Evolutionary conservation across 2,113 vertebrate species (phyloP).

Genomic region (Columbina picui): DNA sequence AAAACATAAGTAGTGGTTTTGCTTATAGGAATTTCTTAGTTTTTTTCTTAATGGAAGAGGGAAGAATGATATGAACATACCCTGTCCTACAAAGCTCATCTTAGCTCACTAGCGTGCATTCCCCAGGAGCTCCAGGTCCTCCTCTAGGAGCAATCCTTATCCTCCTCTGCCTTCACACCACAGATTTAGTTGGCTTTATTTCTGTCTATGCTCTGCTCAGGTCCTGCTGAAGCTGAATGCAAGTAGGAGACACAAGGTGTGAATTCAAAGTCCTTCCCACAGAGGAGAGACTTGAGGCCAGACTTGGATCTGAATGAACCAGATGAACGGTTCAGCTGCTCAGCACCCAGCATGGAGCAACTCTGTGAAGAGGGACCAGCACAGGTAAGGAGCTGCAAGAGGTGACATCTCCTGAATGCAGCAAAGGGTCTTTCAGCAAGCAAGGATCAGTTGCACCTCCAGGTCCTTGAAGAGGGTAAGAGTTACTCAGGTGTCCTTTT

Average conservation of each 20-base stretch:
- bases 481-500: neutral
- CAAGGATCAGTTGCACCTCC: neutral
- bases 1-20: neutral
- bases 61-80: neutral
- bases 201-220: neutral
- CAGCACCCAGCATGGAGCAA: neutral
- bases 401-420: neutral
- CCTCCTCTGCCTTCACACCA: neutral
- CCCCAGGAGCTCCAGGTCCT: neutral
- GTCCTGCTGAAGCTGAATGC: neutral
- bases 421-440: neutral
- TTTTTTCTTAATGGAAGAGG: neutral
- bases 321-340: neutral
- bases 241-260: neutral
- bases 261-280: accelerated
- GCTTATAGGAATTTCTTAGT: neutral
- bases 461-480: neutral
- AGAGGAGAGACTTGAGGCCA: neutral
- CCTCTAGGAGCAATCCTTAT: neutral
- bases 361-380: neutral
- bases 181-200: neutral
- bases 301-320: neutral
- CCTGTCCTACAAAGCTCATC: neutral
- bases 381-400: neutral
- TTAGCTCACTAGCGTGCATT: accelerated